These are phyloP conservation scores for Rambutsinella grinnellia DNA, from an alignment of 2,888 invertebrate species.

Conservation along the genomic window DNA sequence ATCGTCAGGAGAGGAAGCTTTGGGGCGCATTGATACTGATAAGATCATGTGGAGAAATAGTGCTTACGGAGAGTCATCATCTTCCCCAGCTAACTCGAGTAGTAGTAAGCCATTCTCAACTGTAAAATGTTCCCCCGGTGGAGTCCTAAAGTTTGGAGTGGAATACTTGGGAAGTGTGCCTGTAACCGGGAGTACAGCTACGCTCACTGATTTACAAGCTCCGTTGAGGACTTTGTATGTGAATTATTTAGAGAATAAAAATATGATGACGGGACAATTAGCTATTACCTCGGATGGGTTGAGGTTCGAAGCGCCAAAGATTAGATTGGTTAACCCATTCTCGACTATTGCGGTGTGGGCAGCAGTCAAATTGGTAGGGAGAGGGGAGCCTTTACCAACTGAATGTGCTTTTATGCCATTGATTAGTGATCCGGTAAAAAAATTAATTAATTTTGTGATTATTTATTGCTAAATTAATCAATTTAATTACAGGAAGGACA, in stretches of 20 bases:
- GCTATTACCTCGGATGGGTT: conserved; percentile 80
- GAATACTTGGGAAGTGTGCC: conserved; percentile 87
- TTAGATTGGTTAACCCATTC: conserved; percentile 79
- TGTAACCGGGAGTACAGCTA: conserved; percentile 78
- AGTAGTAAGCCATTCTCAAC: conserved; percentile 52
- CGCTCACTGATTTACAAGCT: conserved; percentile 84
- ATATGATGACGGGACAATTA: conserved; percentile 73
- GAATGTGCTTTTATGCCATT: conserved; percentile 87
- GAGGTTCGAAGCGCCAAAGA: conserved; percentile 74
- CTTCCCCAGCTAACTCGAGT: conserved; percentile 6
- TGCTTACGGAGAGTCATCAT: conserved; percentile 59
- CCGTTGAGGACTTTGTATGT: conserved; percentile 83
- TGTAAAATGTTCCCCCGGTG: conserved; percentile 56
- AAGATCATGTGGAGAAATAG: conserved; percentile 64
- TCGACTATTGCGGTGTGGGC: conserved; percentile 95
- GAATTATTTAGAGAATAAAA: conserved; percentile 72
- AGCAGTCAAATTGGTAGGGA: conserved; percentile 85
- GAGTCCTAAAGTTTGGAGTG: conserved; percentile 71
- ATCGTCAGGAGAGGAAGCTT: conserved; percentile 29
- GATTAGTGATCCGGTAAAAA: conserved; percentile 83
- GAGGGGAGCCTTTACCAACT: conserved; percentile 52
- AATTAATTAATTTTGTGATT: conserved; percentile 72
- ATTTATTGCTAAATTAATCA: conserved; percentile 1
- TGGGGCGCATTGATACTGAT: conserved; percentile 48
- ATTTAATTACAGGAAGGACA: conserved; percentile 60